Evolutionary conservation across 2,888 invertebrate genomes (phyloP), one percentile per base, ranked within the genome.

Genomic region (Calliphora vomitoria): DNA sequence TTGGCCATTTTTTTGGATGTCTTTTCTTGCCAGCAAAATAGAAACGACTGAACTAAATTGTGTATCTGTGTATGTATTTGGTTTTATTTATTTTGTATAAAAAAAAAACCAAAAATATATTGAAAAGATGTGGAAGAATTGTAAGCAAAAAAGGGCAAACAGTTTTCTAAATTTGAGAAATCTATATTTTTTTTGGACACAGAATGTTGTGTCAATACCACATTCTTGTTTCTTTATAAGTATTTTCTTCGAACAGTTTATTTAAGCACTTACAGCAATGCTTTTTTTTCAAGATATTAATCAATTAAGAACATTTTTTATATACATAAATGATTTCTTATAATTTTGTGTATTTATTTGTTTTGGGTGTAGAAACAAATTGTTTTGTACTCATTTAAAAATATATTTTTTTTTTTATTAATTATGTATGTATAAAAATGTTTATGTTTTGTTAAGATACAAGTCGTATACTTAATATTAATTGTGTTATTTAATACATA

Each of bases 111-210:
- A 3, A 47, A 10, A 47, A 11, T 10, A 10, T 47, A 47, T 2
- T 3, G 11, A 15, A 3, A 47, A 47, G 13, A 47, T 47, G 47
- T 41, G 0, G 41, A 41, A 41, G 4, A 44, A 44, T n/a, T 15
- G 13, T 50, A 6, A 8, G 0, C n/a, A 50, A 50, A 44, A 47
- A 8, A 31, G n/a, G n/a, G 25, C 47, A 68, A 69, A 10, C 10
- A 35, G 13, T 71, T 71, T 71, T 71, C n/a, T 71, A 38, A 71
- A 53, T 71, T 71, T 71, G 50, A 25, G 25, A 50, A 69, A 69
- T 62, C 15, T 8, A 50, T 69, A 6, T 31, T n/a, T 50, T n/a
- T 50, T 69, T 15, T 31, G 15, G 25, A 44, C 60, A 31, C 60
- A 60, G 35, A 15, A 31, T 15, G 35, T 13, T 31, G 15, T 15